These are phyloP conservation scores for Romanogobio albipinnatus DNA, from an alignment of 2,113 vertebrate species.

Conservation along the genomic window DNA sequence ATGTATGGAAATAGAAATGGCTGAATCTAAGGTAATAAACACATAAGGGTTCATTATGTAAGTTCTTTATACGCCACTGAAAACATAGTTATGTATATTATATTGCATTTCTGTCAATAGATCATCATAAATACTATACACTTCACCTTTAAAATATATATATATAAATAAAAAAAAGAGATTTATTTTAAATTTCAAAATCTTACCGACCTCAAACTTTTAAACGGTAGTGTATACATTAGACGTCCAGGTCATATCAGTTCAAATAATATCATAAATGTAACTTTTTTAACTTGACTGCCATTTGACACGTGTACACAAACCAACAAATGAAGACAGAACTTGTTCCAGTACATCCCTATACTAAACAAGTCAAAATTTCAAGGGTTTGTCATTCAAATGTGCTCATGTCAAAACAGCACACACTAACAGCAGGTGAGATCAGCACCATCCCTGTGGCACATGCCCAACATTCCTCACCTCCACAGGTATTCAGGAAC, in stretches of 20 bases:
- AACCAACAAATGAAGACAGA: not conserved
- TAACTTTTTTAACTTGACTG: not conserved
- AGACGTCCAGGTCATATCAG: not conserved
- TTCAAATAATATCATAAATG: no score
- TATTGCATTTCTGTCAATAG: no score
- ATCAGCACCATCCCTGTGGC: slow-evolving; percentile 44
- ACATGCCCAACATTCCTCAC: slow-evolving; percentile 46
- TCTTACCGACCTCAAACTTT: not conserved
- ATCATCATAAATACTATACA: no score
- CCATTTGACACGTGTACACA: not conserved
- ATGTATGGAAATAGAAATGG: no score
- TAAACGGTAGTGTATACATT: not conserved
- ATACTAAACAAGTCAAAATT: not conserved
- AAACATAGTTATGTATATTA: no score
- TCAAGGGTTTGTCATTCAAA: slow-evolving; percentile 1
- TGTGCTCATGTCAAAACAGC: slow-evolving; percentile 6
- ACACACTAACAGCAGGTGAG: slow-evolving; percentile 43
- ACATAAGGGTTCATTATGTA: no score
- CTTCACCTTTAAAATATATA: no score
- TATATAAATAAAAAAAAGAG: no score
- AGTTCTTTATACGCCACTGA: no score
- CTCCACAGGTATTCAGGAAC: slow-evolving; percentile 43
- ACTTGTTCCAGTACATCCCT: not conserved
- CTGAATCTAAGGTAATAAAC: no score
- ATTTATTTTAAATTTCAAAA: not conserved